A percentile compares a stretch with the other conserved stretches of the same genome.
Evolutionary conservation across 2,113 vertebrate genomes (phyloP).

Genomic region (Serinus canaria): DNA sequence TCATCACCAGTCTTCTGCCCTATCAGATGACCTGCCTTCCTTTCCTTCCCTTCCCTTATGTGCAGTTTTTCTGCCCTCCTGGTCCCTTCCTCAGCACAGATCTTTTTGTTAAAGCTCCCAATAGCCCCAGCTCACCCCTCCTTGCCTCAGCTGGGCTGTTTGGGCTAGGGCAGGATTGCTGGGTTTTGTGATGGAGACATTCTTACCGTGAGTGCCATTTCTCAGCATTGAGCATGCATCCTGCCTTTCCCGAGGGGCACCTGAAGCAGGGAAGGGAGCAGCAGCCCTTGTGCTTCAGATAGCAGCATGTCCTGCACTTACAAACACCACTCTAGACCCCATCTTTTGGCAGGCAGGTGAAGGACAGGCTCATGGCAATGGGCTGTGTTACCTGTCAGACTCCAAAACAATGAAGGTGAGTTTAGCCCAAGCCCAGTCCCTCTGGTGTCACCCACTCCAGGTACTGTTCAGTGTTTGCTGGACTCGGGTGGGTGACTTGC

Average conservation of each 20-base stretch:
- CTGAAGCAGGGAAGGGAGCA: not conserved
- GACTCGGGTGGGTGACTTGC: not conserved
- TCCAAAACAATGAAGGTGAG: not conserved
- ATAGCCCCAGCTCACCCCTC: not conserved
- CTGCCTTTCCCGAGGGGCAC: not conserved
- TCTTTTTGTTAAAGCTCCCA: not conserved
- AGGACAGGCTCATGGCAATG: not conserved
- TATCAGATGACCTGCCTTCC: not conserved
- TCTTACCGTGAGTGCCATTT: not conserved
- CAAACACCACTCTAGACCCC: not conserved
- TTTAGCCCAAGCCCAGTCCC: not conserved
- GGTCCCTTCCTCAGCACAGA: not conserved
- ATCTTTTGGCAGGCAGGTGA: not conserved
- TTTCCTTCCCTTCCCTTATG: not conserved
- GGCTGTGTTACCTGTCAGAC: not conserved
- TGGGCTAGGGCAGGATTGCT: not conserved
- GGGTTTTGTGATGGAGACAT: not conserved
- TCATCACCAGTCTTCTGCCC: constrained; percentile 38
- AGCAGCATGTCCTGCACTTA: not conserved
- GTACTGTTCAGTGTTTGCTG: not conserved
- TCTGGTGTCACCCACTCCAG: not conserved
- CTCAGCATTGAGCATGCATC: not conserved
- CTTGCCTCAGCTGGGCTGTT: not conserved
- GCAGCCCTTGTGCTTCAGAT: not conserved
- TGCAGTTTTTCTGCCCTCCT: not conserved